Percentiles rank a stretch among this genome's conserved stretches.
Evolutionary conservation across 2,888 invertebrate species (phyloP).

Genomic region (Agrotis clavis): DNA sequence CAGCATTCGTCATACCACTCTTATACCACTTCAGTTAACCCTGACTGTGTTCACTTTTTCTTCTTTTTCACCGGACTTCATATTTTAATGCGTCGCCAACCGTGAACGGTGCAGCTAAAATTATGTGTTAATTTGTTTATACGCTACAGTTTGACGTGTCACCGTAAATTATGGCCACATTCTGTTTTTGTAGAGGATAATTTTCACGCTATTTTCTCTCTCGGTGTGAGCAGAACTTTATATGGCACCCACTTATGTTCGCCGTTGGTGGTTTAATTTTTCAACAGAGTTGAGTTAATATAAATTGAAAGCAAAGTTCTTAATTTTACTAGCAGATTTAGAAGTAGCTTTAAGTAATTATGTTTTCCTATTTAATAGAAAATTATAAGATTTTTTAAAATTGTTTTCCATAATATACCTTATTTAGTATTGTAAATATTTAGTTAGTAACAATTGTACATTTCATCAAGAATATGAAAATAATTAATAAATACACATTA

Average conservation of each 20-base stretch:
- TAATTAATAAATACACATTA: too few relatives aligned
- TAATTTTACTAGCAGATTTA: not conserved
- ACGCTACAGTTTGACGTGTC: conserved; percentile 59
- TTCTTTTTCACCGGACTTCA: conserved; percentile 40
- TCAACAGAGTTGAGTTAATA: not conserved
- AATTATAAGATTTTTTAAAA: too few relatives aligned
- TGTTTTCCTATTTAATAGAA: too few relatives aligned
- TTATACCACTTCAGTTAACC: not conserved
- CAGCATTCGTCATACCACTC: not conserved
- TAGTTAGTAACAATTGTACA: too few relatives aligned
- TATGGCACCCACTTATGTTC: conserved; percentile 28
- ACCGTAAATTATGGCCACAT: conserved; percentile 53
- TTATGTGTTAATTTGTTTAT: conserved; percentile 62
- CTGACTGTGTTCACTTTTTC: not conserved
- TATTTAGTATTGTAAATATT: too few relatives aligned
- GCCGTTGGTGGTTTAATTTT: conserved; percentile 28
- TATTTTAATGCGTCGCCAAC: conserved; percentile 51
- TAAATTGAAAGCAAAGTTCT: not conserved
- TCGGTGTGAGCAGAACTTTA: conserved; percentile 33
- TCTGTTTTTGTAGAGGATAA: conserved; percentile 56
- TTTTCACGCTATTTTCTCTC: conserved; percentile 55
- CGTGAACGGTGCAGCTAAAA: conserved; percentile 57
- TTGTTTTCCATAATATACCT: too few relatives aligned
- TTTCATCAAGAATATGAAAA: too few relatives aligned
- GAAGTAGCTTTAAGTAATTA: too few relatives aligned